Base-by-base conservation (phyloP, 2,888 invertebrate species). In the Idaea straminata region DNA sequence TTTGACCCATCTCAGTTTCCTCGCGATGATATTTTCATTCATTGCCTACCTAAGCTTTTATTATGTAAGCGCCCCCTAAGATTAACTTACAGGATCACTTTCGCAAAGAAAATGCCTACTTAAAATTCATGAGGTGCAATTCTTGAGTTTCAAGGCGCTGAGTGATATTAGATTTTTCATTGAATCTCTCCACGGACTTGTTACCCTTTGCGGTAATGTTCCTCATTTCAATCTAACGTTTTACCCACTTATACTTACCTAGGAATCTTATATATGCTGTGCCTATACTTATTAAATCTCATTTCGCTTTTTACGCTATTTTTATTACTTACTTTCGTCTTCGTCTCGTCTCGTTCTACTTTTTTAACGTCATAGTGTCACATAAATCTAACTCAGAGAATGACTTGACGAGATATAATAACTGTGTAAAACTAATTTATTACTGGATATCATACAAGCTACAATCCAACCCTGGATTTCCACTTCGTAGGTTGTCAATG, bases 111-210 rank as follows among this genome's bases (percentile, higher is more conserved):
- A 88, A 87, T 85, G 79, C 74, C 85, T 86, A 78, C 81, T 88
- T 88, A 87, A 89, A 87, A 88, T 89, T 89, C 88, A 89, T 88
- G 89, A 89, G 84, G 71, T 73, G 79, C 85, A 85, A 88, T 88
- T 86, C 86, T 86, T 79, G 83, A 83, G 81, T 80, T 79, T 79
- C 71, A 76, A 74, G 65, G 77, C 77, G 79, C 82, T 85, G 84
- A 87, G 83, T 84, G 84, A 86, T 87, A 88, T 88, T 87, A 86
- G 84, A 84, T 85, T 84, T 84, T 85, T 79, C 74, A 76, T 75
- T 74, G 71, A 59, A 60, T 35, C 61, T 38, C 62, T 57, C 57
- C 59, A 60, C 35, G 61, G 66, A 16, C 16, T 34, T 34, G 59
- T 34, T 59, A 59, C 47, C 59, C 59, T 59, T 59, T 25, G 25